Percentiles rank a stretch among this genome's conserved stretches.
Conservation (phyloP, 2,888 invertebrate species). For the Apotomis turbidana region DNA sequence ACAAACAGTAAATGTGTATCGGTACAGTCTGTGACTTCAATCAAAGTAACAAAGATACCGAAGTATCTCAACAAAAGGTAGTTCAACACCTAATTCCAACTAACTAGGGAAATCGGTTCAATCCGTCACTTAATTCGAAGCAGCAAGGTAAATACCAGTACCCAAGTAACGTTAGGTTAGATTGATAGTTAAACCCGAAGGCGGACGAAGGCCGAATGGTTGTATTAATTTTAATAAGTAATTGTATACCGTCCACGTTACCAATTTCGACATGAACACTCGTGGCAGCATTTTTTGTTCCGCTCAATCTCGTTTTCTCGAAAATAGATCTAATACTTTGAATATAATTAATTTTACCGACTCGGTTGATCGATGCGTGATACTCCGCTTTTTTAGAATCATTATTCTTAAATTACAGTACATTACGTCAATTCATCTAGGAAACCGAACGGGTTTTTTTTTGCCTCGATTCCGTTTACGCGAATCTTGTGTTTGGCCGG, state of each 20-base stretch:
- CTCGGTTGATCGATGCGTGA: slow-evolving; percentile 79
- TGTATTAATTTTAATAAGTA: slow-evolving; percentile 79
- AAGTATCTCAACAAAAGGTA: not conserved
- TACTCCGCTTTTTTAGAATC: slow-evolving; percentile 68
- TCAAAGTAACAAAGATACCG: not conserved
- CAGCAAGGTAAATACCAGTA: slow-evolving; percentile 38
- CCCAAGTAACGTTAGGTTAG: slow-evolving; percentile 44
- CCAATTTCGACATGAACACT: slow-evolving; percentile 79
- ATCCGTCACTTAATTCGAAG: slow-evolving; percentile 27
- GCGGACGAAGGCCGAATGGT: slow-evolving; percentile 65
- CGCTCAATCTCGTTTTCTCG: slow-evolving; percentile 80
- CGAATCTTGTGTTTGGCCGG: slow-evolving; percentile 65
- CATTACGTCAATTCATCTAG: slow-evolving; percentile 76
- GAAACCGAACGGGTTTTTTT: slow-evolving; percentile 69
- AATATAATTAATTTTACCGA: slow-evolving; percentile 80
- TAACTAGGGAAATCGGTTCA: slow-evolving; percentile 44
- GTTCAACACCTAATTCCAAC: not conserved
- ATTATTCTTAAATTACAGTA: slow-evolving; percentile 79
- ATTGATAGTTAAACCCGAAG: slow-evolving; percentile 56
- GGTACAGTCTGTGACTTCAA: not conserved
- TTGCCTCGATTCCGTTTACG: slow-evolving; percentile 67
- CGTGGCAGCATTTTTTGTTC: slow-evolving; percentile 64
- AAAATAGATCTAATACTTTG: slow-evolving; percentile 82
- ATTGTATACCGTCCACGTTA: slow-evolving; percentile 77
- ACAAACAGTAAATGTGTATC: too few relatives aligned